A percentile compares a stretch with the other conserved stretches of the same genome.
Evolutionary conservation across 2,888 invertebrate species (phyloP).

Genomic region (Orchesellides sinensis): DNA sequence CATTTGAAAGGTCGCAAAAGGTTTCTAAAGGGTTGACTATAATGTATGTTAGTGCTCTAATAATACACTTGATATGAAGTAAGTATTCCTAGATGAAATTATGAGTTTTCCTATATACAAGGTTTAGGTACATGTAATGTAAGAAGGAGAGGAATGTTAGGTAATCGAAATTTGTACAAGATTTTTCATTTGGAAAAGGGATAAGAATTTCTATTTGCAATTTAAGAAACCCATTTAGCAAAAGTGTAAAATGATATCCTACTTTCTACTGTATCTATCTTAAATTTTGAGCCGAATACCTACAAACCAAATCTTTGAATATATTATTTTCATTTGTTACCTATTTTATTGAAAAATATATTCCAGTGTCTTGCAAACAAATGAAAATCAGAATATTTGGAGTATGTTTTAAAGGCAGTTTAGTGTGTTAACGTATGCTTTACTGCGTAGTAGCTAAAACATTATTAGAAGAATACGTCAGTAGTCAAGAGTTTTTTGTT

Average conservation of each 20-base stretch:
- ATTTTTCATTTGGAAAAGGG: constrained; percentile 39
- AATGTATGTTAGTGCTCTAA: constrained; percentile 3
- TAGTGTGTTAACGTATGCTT: not conserved
- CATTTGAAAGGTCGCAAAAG: not conserved
- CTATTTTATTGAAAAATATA: not conserved
- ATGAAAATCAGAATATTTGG: not conserved
- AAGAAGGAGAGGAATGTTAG: not conserved
- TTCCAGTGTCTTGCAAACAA: not conserved
- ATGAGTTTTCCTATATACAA: constrained; percentile 45
- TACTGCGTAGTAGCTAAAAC: not conserved
- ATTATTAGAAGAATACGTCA: constrained; percentile 14
- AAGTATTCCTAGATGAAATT: constrained; percentile 27
- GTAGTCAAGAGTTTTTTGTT: constrained; percentile 56
- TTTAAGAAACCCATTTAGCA: not conserved
- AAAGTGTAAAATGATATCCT: not conserved
- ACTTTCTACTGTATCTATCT: too few species aligned
- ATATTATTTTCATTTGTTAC: constrained; percentile 13
- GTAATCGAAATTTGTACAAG: constrained; percentile 44
- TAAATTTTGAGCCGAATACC: not conserved
- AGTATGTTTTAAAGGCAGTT: not conserved
- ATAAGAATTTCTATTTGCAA: constrained; percentile 28
- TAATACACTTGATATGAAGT: not conserved
- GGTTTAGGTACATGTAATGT: too few species aligned
- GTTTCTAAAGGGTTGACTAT: not conserved
- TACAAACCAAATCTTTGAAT: not conserved